phyloP scores from a whole-genome alignment of 2,113 vertebrate genomes.

The Passer montanus region DNA sequence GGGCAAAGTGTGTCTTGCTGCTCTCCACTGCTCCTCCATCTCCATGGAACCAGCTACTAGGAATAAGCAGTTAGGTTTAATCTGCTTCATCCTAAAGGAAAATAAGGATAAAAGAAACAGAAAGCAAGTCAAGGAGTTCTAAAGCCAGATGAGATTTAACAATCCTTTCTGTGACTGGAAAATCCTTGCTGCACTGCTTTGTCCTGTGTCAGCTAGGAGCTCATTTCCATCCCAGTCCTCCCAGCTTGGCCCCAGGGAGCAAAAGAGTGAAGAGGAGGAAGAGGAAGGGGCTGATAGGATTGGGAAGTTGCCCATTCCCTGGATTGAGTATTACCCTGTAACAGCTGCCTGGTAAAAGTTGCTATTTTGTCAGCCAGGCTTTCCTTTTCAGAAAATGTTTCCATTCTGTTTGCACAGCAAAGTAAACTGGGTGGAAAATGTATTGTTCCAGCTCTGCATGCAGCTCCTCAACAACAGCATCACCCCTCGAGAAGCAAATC shows the following conservation, averaged over 20 bases:
- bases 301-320: not conserved
- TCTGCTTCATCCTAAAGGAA: not conserved
- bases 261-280: not conserved
- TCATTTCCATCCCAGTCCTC: not conserved
- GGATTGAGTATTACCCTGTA: accelerated
- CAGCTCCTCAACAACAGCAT: accelerated
- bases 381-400: not conserved
- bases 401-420: not conserved
- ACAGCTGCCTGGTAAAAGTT: not conserved
- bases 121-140: not conserved
- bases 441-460: not conserved
- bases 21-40: not conserved
- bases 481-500: not conserved
- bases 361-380: not conserved
- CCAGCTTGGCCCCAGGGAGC: not conserved
- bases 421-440: not conserved
- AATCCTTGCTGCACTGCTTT: not conserved
- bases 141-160: not conserved
- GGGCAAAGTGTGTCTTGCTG: accelerated
- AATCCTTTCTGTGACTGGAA: not conserved
- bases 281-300: not conserved
- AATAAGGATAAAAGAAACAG: not conserved
- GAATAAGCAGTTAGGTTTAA: not conserved
- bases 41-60: not conserved
- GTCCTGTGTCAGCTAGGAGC: not conserved